Conservation (phyloP, 2,113 vertebrate species). For the Nothocercus nigrocapillus region DNA sequence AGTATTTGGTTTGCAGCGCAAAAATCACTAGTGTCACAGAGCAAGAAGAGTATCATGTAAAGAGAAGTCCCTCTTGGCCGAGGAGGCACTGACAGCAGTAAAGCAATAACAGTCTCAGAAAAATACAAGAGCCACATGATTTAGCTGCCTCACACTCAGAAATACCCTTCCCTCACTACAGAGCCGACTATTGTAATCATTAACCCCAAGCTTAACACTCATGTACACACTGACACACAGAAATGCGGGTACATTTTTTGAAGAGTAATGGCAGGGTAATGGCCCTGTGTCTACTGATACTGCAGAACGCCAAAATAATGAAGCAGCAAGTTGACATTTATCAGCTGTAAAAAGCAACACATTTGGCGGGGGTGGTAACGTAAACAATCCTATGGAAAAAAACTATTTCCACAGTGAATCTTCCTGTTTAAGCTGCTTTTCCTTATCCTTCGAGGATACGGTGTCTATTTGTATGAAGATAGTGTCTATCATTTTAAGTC, state of each 20-base stretch:
- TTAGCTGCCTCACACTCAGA: neutral
- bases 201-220: neutral
- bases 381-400: neutral
- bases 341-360: neutral
- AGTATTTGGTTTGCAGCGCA: neutral
- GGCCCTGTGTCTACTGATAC: neutral
- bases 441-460: neutral
- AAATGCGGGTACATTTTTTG: neutral
- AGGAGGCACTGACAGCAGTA: neutral
- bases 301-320: neutral
- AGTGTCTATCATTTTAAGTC: neutral
- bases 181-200: neutral
- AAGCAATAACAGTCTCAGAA: neutral
- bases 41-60: neutral
- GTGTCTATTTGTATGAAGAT: neutral
- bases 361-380: neutral
- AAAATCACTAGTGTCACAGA: neutral
- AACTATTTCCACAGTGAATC: neutral
- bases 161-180: neutral
- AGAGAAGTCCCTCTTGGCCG: neutral
- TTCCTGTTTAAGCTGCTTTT: neutral
- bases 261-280: neutral
- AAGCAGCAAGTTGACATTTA: neutral
- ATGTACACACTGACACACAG: accelerated
- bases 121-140: neutral